phyloP scores from a whole-genome alignment of 2,888 invertebrate genomes.

The Stenotaenia linearis region DNA sequence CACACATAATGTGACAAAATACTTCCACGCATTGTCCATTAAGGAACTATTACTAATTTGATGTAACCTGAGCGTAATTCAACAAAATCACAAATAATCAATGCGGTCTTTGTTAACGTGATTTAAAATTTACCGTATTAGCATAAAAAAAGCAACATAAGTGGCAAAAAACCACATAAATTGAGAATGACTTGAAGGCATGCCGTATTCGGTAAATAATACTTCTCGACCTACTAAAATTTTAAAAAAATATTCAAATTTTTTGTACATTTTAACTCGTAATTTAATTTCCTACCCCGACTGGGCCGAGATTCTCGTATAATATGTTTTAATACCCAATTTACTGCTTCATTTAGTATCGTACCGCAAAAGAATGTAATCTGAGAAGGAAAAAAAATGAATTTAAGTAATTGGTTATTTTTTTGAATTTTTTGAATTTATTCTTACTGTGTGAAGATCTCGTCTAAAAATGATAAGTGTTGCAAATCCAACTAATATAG shows the following conservation, averaged over 20 bases:
- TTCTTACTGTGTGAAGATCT: slow-evolving; percentile 82
- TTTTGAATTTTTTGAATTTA: neutral
- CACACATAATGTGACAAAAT: slow-evolving; percentile 41
- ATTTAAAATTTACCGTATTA: slow-evolving; percentile 66
- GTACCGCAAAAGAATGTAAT: slow-evolving; percentile 77
- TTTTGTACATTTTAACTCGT: no score
- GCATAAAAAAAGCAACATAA: slow-evolving; percentile 76
- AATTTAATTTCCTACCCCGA: slow-evolving; percentile 45
- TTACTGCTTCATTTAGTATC: slow-evolving; percentile 68
- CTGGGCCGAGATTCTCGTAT: slow-evolving; percentile 73
- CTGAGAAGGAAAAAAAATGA: slow-evolving; percentile 50
- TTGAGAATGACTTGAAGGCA: slow-evolving; percentile 89
- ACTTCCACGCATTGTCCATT: slow-evolving; percentile 64
- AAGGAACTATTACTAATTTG: slow-evolving; percentile 73
- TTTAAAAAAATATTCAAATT: no score
- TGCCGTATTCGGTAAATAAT: slow-evolving; percentile 52
- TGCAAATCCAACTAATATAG: slow-evolving; percentile 72
- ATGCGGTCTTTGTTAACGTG: neutral
- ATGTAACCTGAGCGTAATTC: slow-evolving; percentile 56
- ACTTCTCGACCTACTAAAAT: slow-evolving; percentile 49
- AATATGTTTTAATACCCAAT: slow-evolving; percentile 71
- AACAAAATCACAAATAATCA: neutral
- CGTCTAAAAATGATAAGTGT: slow-evolving; percentile 79
- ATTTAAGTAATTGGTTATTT: neutral
- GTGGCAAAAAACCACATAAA: slow-evolving; percentile 86